Percentiles rank a stretch among this genome's conserved stretches.
These are phyloP conservation scores for Chrysopilus asiliformis DNA, from an alignment of 2,888 invertebrate species.

Conservation along the genomic window DNA sequence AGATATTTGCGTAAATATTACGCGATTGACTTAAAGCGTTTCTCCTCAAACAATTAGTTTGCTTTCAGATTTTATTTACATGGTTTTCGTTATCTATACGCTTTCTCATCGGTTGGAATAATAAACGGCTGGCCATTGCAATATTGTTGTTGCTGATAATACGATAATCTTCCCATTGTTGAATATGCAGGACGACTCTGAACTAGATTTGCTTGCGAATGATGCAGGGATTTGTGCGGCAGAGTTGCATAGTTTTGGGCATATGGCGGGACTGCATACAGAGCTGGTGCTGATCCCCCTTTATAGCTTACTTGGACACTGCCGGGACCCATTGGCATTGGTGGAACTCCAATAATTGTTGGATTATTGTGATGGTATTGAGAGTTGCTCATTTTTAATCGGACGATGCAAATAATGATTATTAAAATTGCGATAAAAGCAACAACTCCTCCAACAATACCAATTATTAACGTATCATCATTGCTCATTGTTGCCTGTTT, in stretches of 20 bases:
- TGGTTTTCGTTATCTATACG: conserved; percentile 29
- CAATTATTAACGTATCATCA: conserved; percentile 86
- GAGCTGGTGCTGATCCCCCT: conserved; percentile 37
- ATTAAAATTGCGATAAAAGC: conserved; percentile 81
- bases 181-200: conserved; percentile 43
- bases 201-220: conserved; percentile 31
- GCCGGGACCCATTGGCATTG: conserved; percentile 41
- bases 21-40: conserved; percentile 24
- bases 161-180: conserved; percentile 46
- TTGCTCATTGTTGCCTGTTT: conserved; percentile 57
- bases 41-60: conserved; percentile 3
- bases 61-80: background rate
- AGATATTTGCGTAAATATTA: conserved; percentile 28
- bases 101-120: conserved; percentile 36
- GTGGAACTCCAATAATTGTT: conserved; percentile 45
- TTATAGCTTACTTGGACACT: conserved; percentile 43
- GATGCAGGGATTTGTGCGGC: conserved; percentile 46
- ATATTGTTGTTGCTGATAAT: conserved; percentile 38
- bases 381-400: conserved; percentile 53
- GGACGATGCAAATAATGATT: conserved; percentile 76
- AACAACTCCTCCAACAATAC: conserved; percentile 87
- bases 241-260: conserved; percentile 48
- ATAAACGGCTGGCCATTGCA: conserved; percentile 31
- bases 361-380: conserved; percentile 57
- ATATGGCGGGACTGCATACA: conserved; percentile 48